phyloP scores from a whole-genome alignment of 2,113 vertebrate species.

The Onychostoma macrolepis region DNA sequence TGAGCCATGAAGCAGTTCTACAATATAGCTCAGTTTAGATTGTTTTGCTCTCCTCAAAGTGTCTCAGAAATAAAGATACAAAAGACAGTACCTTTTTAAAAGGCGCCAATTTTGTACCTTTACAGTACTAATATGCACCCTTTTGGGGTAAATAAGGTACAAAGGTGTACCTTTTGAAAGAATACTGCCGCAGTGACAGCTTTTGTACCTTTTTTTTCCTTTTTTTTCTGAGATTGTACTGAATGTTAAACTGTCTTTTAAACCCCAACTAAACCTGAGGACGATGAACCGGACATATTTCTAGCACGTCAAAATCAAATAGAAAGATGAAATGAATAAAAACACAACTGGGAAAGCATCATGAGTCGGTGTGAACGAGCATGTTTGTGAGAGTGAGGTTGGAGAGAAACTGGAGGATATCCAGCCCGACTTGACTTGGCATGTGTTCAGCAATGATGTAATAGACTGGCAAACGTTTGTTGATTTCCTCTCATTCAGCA shows the following conservation, averaged over 20 bases:
- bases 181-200: too few species aligned
- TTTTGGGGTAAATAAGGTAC: too few species aligned
- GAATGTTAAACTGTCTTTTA: background rate
- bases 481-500: constrained; percentile 60
- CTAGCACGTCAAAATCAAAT: background rate
- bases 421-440: constrained; percentile 64
- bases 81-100: too few species aligned
- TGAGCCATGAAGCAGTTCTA: background rate
- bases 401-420: constrained; percentile 53
- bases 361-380: constrained; percentile 12
- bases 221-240: too few species aligned
- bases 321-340: background rate
- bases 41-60: background rate
- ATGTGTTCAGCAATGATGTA: constrained; percentile 71
- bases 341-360: background rate
- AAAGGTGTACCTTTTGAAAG: too few species aligned
- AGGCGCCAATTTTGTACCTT: too few species aligned
- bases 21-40: background rate
- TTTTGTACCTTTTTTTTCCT: too few species aligned
- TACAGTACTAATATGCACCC: too few species aligned
- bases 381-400: constrained; percentile 41
- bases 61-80: too few species aligned
- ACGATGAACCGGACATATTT: background rate
- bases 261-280: background rate
- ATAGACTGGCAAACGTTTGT: constrained; percentile 62